phyloP scores from a whole-genome alignment of 2,888 invertebrate species.

The Stegana nigrithorax region DNA sequence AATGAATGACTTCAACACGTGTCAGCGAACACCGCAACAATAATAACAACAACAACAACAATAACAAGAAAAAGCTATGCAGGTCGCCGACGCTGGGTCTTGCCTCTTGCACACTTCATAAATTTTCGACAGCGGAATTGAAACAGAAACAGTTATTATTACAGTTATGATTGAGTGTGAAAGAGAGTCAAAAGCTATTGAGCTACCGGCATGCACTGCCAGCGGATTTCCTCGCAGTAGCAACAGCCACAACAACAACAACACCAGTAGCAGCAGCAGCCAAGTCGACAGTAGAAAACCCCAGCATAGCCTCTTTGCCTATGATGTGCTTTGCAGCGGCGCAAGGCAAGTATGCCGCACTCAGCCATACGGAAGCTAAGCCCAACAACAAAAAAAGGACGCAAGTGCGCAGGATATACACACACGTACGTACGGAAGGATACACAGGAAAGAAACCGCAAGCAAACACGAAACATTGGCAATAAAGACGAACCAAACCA shows the following conservation, averaged over 20 bases:
- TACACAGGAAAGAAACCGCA: conserved; percentile 25
- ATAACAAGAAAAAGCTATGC: no score
- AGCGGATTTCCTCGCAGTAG: conserved; percentile 9
- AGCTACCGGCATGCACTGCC: conserved; percentile 3
- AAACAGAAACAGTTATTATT: conserved; percentile 55
- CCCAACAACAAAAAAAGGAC: conserved; percentile 50
- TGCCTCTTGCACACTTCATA: conserved; percentile 58
- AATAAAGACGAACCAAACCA: conserved; percentile 2
- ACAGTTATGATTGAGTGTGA: conserved; percentile 56
- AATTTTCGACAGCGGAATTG: conserved; percentile 49
- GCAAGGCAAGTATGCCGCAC: conserved; percentile 12
- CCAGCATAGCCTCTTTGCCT: no score
- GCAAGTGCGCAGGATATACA: no score
- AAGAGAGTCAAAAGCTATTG: neutral
- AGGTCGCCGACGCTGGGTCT: conserved; percentile 6
- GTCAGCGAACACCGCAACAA: conserved; percentile 7
- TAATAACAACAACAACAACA: no score
- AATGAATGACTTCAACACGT: conserved; percentile 19
- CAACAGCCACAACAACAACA: neutral
- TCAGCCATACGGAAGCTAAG: conserved; percentile 39
- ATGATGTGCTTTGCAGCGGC: conserved; percentile 8
- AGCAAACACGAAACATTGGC: conserved; percentile 12
- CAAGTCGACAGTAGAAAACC: neutral
- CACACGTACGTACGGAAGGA: conserved; percentile 14
- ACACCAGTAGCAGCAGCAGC: neutral